These are phyloP conservation scores for Pygoscelis adeliae DNA, from an alignment of 2,113 vertebrate species.

Conservation along the genomic window DNA sequence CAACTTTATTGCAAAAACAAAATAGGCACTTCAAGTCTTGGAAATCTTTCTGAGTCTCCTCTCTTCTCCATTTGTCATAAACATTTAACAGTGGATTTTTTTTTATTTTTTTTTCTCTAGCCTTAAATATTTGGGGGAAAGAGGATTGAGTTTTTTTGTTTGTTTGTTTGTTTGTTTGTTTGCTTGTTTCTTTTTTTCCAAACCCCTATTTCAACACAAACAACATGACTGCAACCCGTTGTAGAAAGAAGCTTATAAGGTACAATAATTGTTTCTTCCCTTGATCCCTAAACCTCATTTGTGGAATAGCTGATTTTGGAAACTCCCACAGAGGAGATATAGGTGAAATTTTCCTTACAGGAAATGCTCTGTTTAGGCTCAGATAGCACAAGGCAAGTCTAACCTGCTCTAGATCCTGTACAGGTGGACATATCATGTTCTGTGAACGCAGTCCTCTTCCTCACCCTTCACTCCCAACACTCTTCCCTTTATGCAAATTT, in stretches of 20 bases:
- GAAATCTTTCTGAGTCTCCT: not conserved
- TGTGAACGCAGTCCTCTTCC: not conserved
- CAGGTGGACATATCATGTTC: rapidly evolving
- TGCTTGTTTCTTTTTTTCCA: not conserved
- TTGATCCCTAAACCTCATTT: not conserved
- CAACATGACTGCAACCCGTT: not conserved
- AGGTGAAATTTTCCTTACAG: not conserved
- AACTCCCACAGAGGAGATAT: not conserved
- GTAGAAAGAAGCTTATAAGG: not conserved
- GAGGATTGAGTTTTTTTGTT: rapidly evolving
- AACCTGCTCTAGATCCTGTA: not conserved
- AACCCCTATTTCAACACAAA: not conserved
- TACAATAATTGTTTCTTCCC: not conserved
- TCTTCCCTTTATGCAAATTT: not conserved
- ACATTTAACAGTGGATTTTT: not conserved
- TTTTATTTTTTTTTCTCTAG: not conserved
- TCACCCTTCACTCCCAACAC: not conserved
- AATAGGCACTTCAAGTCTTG: not conserved
- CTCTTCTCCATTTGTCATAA: not conserved
- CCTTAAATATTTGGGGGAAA: not conserved
- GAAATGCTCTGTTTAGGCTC: not conserved
- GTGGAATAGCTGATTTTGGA: not conserved
- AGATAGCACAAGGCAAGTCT: not conserved
- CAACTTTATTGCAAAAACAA: not conserved
- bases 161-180: not conserved